Percentiles rank a stretch among this genome's conserved stretches.
These are phyloP conservation scores for Willisornis vidua DNA, from an alignment of 2,113 vertebrate species.

Conservation along the genomic window DNA sequence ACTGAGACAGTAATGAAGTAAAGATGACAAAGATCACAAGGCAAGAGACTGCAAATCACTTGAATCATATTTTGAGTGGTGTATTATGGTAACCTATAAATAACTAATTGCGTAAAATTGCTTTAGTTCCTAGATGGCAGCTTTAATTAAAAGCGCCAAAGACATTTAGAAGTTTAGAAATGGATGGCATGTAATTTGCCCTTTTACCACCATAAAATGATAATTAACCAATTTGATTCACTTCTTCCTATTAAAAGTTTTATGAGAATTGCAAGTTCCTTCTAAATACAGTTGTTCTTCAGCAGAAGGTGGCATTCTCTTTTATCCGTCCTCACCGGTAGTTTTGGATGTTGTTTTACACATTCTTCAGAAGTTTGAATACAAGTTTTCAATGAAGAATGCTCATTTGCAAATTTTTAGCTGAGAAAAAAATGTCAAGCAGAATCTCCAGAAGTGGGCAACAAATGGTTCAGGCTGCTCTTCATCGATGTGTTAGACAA, in stretches of 20 bases:
- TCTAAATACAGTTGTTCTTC: slow-evolving; percentile 73
- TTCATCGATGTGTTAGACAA: not conserved
- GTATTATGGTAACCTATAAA: slow-evolving; percentile 81
- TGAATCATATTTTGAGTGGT: slow-evolving; percentile 76
- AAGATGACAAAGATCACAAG: slow-evolving; percentile 69
- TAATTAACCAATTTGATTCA: slow-evolving; percentile 83
- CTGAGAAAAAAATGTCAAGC: slow-evolving; percentile 1
- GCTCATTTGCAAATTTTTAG: slow-evolving; percentile 57
- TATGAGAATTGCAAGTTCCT: slow-evolving; percentile 72
- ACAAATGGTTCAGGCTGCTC: not conserved
- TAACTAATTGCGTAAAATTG: slow-evolving; percentile 83
- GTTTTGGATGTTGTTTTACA: slow-evolving; percentile 49
- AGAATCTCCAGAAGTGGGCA: not conserved
- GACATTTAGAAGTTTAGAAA: slow-evolving; percentile 82
- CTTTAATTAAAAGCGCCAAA: slow-evolving; percentile 81
- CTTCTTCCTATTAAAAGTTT: slow-evolving; percentile 81
- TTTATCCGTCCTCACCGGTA: slow-evolving; percentile 60
- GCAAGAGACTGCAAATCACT: slow-evolving; percentile 74
- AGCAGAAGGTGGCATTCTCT: slow-evolving; percentile 69
- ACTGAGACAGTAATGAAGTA: slow-evolving; percentile 20
- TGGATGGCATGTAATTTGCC: slow-evolving; percentile 80
- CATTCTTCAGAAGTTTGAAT: slow-evolving; percentile 63
- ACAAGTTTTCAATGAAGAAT: slow-evolving; percentile 53
- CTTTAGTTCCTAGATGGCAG: slow-evolving; percentile 79
- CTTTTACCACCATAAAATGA: slow-evolving; percentile 80